Base-by-base conservation (phyloP, 2,113 vertebrate species). In the Protomyctophum bolini region DNA sequence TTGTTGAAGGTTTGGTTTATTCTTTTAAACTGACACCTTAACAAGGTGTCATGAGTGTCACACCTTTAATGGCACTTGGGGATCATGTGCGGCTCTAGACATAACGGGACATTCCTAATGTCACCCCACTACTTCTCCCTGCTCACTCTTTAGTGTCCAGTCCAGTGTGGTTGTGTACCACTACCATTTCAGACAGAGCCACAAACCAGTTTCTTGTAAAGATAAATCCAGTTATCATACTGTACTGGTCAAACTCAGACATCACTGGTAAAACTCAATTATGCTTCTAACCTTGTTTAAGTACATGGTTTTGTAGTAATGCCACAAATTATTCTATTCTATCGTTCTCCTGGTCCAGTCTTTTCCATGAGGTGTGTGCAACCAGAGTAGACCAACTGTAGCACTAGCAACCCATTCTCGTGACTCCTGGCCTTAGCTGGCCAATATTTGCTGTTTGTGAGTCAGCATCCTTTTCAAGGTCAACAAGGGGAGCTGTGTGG, bases 401-500 rank as follows among this genome's bases (percentile, higher is more conserved):
- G 72, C 64, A 54, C 60, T 77, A 80, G 72, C 64, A 54, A 60
- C 50, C 56, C 73, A 8, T 74, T 73, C 66, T 80, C 58, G 74
- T 58, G 82, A 79, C 83, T 83, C 52, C 45, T n/a, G 55, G 63
- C 76, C 51, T 70, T 69, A 65, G 72, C 72, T 58, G 79, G 63
- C 81, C 77, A 70, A 12, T 80, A 58, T 80, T 81, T 76, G 77
- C 83, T 81, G 76, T 82, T 88, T 82, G 66, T 88, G 84, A 90
- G 73, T 90, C 86, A 81, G 82, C 87, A 73, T 86, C 84, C 63
- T 66, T 87, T 71, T 87, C 86, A 90, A 91, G 90, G 88, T 87
- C 87, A 88, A 80, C 68, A 66, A 68, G 75, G 33, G 54, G 60
- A 79, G 75, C 65, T 45, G 67, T 67, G 69, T 70, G 50, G 65